Evolutionary conservation across 1,140 invertebrate genomes (phyloP), one percentile per base, ranked within the genome.

Genomic region (Phymorhynchus buccinoides): DNA sequence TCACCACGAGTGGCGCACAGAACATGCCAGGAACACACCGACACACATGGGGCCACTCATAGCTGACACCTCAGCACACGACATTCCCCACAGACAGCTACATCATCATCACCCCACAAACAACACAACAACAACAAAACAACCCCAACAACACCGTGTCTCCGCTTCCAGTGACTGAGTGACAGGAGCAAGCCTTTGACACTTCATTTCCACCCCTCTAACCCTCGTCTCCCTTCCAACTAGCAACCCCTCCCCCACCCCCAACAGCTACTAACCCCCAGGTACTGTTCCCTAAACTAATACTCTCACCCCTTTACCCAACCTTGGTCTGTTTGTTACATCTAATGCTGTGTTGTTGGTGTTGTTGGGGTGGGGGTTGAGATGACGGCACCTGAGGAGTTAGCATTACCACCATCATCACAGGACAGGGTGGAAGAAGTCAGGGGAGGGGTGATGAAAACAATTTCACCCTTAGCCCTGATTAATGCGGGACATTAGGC

Each of bases 391-490:
- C 56, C 56, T 62, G 56, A 62, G 12, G 56, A 62, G 56, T n/a
- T n/a, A n/a, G n/a, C n/a, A n/a, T n/a, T n/a, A n/a, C n/a, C n/a
- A n/a, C n/a, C 22, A 27, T 27, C 56, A 27, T 22, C 56, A 62
- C 22, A 62, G 56, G 56, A 62, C 0, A 27, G 56, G 56, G 56
- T n/a, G n/a, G n/a, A n/a, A n/a, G 56, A 27, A 62, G 56, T 14
- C 12, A n/a, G 56, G 56, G 56, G 56, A 62, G 56, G 78, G 79
- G 82, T 83, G 77, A 68, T 83, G 42, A 80, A 81, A 73, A 79
- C 81, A 79, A 80, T 86, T 84, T 86, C 81, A 80, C 75, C 75
- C 83, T 86, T 66, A 78, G 78, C 71, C 81, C 85, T 86, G 62
- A 80, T 80, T 83, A 84, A 80, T 48, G 79, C 79, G 84, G 56